phyloP scores from a whole-genome alignment of 2,888 invertebrate genomes.

The Polymixis lichenea region DNA sequence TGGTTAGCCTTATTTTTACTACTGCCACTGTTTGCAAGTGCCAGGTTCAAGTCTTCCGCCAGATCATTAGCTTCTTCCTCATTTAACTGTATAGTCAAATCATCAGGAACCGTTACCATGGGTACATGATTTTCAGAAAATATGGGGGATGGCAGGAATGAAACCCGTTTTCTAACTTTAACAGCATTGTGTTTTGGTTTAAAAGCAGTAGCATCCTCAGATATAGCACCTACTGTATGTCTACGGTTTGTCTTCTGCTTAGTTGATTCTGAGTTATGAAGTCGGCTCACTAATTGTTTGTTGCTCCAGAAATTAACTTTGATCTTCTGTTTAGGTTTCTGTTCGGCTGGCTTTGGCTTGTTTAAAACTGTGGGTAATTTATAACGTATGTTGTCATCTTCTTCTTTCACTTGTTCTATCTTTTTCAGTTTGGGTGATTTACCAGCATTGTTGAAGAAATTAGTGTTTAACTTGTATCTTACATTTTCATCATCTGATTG shows the following conservation, averaged over 20 bases:
- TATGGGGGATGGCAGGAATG: slow-evolving; percentile 85
- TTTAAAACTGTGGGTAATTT: slow-evolving; percentile 80
- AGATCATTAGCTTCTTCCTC: slow-evolving; percentile 87
- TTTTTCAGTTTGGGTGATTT: slow-evolving; percentile 71
- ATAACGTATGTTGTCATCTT: slow-evolving; percentile 83
- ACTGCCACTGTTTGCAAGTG: slow-evolving; percentile 75
- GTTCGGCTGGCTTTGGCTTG: slow-evolving; percentile 74
- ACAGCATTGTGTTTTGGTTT: slow-evolving; percentile 78
- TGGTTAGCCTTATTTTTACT: slow-evolving; percentile 67
- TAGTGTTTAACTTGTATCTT: slow-evolving; percentile 83
- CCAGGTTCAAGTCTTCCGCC: slow-evolving; percentile 82
- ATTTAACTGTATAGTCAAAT: slow-evolving; percentile 88
- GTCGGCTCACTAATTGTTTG: slow-evolving; percentile 76
- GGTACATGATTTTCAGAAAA: slow-evolving; percentile 87
- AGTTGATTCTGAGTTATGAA: slow-evolving; percentile 72
- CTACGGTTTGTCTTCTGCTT: slow-evolving; percentile 77
- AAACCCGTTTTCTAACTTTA: slow-evolving; percentile 85
- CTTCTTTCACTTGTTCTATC: slow-evolving; percentile 68
- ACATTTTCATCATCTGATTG: slow-evolving; percentile 86
- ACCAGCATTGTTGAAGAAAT: slow-evolving; percentile 74
- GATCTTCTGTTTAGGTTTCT: slow-evolving; percentile 83
- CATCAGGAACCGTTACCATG: slow-evolving; percentile 89
- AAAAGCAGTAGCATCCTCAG: slow-evolving; percentile 58
- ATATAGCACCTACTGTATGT: slow-evolving; percentile 78
- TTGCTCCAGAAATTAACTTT: slow-evolving; percentile 89